Evolutionary conservation across 2,888 invertebrate genomes (phyloP).

Genomic region (Carpatolechia fugitivella): DNA sequence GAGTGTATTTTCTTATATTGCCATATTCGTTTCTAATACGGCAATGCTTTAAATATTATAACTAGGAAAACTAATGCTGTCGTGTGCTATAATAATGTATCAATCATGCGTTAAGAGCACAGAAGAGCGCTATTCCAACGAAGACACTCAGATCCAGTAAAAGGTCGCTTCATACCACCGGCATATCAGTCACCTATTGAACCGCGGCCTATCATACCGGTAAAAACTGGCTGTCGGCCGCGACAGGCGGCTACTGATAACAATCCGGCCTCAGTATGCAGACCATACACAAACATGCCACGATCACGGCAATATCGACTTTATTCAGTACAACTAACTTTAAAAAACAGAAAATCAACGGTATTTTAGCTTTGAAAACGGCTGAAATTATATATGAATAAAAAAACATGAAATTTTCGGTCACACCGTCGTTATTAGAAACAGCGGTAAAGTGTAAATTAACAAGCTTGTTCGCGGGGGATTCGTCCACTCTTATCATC

Average conservation of each 20-base stretch:
- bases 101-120: too few species aligned
- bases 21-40: too few species aligned
- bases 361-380: background rate
- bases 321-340: background rate
- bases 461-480: slow-evolving; percentile 65
- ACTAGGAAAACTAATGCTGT: too few species aligned
- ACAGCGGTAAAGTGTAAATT: slow-evolving; percentile 7
- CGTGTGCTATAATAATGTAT: too few species aligned
- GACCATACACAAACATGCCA: slow-evolving; percentile 28
- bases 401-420: background rate
- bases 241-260: slow-evolving; percentile 73
- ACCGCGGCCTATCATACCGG: slow-evolving; percentile 78
- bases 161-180: slow-evolving; percentile 65
- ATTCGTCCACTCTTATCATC: slow-evolving; percentile 63
- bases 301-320: background rate
- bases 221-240: slow-evolving; percentile 77
- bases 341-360: background rate
- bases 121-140: too few species aligned
- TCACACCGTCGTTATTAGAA: background rate
- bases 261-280: slow-evolving; percentile 28
- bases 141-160: slow-evolving; percentile 58
- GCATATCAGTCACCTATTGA: slow-evolving; percentile 80
- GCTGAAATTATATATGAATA: background rate
- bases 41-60: too few species aligned
- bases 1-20: too few species aligned